phyloP scores from a whole-genome alignment of 2,888 invertebrate species.

The Yponomeuta malinellus region DNA sequence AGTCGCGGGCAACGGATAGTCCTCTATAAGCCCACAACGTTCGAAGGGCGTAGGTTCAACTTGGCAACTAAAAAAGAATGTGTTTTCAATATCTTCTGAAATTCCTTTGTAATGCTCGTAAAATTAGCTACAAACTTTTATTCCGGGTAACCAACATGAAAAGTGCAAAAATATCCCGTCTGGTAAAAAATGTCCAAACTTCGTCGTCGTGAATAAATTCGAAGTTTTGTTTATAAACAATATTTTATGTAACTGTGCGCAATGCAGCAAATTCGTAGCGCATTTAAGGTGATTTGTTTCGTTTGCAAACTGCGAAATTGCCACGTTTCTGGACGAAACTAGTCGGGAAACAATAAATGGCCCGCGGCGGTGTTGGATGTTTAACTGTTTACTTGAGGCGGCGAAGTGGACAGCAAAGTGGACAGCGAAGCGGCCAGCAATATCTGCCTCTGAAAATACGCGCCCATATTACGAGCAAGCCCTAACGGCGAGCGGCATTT shows the following conservation, averaged over 20 bases:
- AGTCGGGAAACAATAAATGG: conserved; percentile 44
- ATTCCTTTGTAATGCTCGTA: background rate
- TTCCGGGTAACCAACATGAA: conserved; percentile 32
- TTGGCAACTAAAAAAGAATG: background rate
- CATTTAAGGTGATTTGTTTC: conserved; percentile 63
- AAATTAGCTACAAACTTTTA: background rate
- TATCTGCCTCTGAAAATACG: background rate
- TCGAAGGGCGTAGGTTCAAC: background rate
- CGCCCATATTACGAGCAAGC: background rate
- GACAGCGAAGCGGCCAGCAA: background rate
- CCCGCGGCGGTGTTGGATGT: conserved; percentile 25
- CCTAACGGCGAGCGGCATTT: background rate
- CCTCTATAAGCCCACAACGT: too few relatives aligned
- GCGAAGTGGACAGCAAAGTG: conserved; percentile 1
- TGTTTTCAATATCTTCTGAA: background rate
- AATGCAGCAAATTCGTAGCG: conserved; percentile 46
- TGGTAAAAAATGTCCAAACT: background rate
- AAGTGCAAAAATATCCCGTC: background rate
- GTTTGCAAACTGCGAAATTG: conserved; percentile 38
- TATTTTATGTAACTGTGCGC: conserved; percentile 37
- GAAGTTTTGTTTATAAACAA: conserved; percentile 20
- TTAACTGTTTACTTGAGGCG: conserved; percentile 17
- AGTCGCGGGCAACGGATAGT: too few relatives aligned
- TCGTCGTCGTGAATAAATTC: conserved; percentile 5
- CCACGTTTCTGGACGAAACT: conserved; percentile 29